These are phyloP conservation scores for Teleopsis dalmanni DNA, from an alignment of 1,140 invertebrate species.

Conservation along the genomic window DNA sequence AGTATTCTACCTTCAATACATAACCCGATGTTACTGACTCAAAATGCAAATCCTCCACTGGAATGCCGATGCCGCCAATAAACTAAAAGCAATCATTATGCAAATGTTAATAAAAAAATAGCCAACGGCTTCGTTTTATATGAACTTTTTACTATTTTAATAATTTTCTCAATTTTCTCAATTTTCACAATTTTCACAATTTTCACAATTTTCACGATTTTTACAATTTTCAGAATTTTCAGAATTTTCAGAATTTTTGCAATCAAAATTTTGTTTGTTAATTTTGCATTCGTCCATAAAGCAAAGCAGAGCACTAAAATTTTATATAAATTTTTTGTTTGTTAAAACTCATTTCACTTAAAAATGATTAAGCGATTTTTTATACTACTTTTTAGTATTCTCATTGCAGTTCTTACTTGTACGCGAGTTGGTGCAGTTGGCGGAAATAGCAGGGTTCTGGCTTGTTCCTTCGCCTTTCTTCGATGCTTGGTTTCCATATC, in stretches of 20 bases:
- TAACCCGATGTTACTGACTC: slow-evolving; percentile 41
- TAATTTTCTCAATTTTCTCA: neutral
- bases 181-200: neutral
- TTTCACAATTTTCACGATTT: neutral
- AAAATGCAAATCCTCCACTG: slow-evolving; percentile 31
- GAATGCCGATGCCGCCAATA: slow-evolving; percentile 40
- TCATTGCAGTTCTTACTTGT: slow-evolving; percentile 17
- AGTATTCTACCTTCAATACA: slow-evolving; percentile 41
- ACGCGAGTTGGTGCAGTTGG: slow-evolving; percentile 35
- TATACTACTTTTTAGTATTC: neutral
- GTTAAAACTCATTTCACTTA: neutral
- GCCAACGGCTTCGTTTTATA: neutral
- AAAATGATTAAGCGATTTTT: neutral
- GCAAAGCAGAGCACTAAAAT: no score
- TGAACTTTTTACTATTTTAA: neutral
- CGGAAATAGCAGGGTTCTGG: slow-evolving; percentile 35
- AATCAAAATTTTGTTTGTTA: no score
- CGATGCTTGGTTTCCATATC: neutral
- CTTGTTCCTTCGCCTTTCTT: no score
- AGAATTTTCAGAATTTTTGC: no score
- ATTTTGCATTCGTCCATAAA: no score
- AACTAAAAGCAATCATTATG: slow-evolving; percentile 23
- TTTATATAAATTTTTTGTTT: no score
- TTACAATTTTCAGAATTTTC: neutral
- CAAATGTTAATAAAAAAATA: slow-evolving; percentile 1